A percentile compares a stretch with the other conserved stretches of the same genome.
These are phyloP conservation scores for Leptinotarsa texana DNA, from an alignment of 1,140 invertebrate genomes.

Conservation along the genomic window DNA sequence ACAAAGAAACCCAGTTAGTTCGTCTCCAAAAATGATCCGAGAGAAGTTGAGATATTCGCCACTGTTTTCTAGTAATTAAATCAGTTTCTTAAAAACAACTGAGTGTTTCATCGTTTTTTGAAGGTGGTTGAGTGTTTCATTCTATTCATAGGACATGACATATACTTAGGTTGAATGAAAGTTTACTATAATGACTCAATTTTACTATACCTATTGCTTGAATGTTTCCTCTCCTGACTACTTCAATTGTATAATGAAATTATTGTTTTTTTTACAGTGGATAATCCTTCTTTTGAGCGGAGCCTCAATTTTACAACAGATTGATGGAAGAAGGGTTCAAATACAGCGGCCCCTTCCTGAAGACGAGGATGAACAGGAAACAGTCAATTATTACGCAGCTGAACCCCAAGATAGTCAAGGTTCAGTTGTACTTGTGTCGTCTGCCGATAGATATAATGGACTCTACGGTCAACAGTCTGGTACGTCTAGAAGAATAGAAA, in stretches of 20 bases:
- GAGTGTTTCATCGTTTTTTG: too few species aligned
- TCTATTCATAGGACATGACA: too few species aligned
- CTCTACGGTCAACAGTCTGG: slow-evolving; percentile 54
- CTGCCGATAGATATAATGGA: slow-evolving; percentile 55
- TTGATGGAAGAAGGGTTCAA: slow-evolving; percentile 48
- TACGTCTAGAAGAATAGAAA: slow-evolving; percentile 42
- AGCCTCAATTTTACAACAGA: slow-evolving; percentile 33
- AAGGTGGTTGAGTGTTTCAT: too few species aligned
- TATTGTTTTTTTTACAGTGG: slow-evolving; percentile 44
- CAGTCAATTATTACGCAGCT: slow-evolving; percentile 52
- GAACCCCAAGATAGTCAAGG: slow-evolving; percentile 51
- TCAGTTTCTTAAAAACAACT: too few species aligned
- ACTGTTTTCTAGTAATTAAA: too few species aligned
- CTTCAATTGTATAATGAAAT: not conserved
- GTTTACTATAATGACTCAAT: too few species aligned
- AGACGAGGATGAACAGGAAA: slow-evolving; percentile 50
- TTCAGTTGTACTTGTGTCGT: slow-evolving; percentile 51
- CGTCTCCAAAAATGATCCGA: too few species aligned
- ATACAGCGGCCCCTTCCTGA: slow-evolving; percentile 44
- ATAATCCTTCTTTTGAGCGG: slow-evolving; percentile 42
- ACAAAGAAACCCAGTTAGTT: too few species aligned
- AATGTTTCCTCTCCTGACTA: too few species aligned
- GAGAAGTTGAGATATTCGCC: too few species aligned
- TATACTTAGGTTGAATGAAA: too few species aligned
- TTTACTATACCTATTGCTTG: too few species aligned